phyloP scores from a whole-genome alignment of 1,140 invertebrate species.

The Sarcophaga bullata region DNA sequence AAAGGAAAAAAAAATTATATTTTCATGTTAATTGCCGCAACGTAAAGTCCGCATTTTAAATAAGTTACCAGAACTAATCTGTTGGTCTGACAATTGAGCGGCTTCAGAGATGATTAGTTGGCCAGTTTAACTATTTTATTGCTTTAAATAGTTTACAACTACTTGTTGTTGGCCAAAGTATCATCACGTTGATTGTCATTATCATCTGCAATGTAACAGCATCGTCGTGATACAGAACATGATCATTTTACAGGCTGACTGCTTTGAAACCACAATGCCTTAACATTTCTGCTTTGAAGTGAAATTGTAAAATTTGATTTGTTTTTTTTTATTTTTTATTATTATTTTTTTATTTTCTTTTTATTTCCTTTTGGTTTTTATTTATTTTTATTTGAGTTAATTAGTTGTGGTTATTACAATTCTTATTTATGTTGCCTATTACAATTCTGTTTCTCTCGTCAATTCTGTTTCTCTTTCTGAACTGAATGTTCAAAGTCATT shows the following conservation, averaged over 20 bases:
- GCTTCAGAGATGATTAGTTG: not conserved
- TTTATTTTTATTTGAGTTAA: not conserved
- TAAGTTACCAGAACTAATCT: not conserved
- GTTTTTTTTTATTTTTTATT: not conserved
- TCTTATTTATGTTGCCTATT: not conserved
- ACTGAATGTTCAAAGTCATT: not conserved
- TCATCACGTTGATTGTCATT: not conserved
- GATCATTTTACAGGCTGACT: not conserved
- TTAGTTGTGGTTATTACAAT: slow-evolving; percentile 10
- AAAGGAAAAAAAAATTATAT: too few species aligned
- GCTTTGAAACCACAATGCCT: not conserved
- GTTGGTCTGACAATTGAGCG: not conserved
- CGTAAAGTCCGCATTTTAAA: not conserved
- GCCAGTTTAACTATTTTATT: slow-evolving; percentile 5
- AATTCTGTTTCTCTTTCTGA: not conserved
- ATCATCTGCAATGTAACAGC: not conserved
- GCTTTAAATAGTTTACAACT: slow-evolving; percentile 9
- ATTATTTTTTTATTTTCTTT: too few species aligned
- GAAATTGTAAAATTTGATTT: not conserved
- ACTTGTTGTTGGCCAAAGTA: not conserved
- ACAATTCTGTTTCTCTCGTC: not conserved
- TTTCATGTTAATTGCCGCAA: too few species aligned
- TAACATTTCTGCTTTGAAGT: not conserved
- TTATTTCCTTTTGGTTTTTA: too few species aligned
- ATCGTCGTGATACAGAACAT: not conserved